Base-by-base conservation (phyloP, 2,113 vertebrate genomes). In the Polypterus bichir region DNA sequence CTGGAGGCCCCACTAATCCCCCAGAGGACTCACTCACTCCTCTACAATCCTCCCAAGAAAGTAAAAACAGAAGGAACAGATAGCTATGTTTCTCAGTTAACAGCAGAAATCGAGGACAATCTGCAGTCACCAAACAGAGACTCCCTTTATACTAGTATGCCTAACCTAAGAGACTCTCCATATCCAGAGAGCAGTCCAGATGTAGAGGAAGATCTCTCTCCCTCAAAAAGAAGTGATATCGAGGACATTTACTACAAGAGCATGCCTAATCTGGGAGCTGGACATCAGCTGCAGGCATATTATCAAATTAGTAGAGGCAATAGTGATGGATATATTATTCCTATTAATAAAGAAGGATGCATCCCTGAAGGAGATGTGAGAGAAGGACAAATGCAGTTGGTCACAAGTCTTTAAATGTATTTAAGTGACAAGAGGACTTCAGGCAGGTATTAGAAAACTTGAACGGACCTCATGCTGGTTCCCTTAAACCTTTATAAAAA, bases 381-480 rank as follows among this genome's bases (percentile, higher is more conserved):
- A 79, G 94, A 99, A 95, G 93, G 96, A 91, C 94, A 98, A 74
- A 99, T 98, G 96, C 96, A 99, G 80, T 86, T 99, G 79, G 93
- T 99, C 69, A 99, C 96, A 49, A 99, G 96, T 81, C 94, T 99
- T 87, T 99, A 93, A 92, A 83, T 70, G 72, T 89, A 82, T 86
- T 89, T 77, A 71, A 85, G 81, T 81, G 77, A 75, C 62, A 61
- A 61, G 61, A 77, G 68, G 72, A 79, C 51, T 52, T 52, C 62
- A 7, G 59, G 69, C 73, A 77, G 79, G 81, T 78, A 74, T 85
- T 82, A 74, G 61, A 69, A 67, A 68, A 80, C 81, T 79, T 74
- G 70, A 60, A 54, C 11, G 63, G 71, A 76, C 79, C 77, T 73
- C 1, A 0, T 7, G 67, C 74, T 75, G 80, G 74, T 73, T 73